Evolutionary conservation across 1,140 invertebrate genomes (phyloP), one percentile per base, ranked within the genome.

Genomic region (Globodera rostochiensis): DNA sequence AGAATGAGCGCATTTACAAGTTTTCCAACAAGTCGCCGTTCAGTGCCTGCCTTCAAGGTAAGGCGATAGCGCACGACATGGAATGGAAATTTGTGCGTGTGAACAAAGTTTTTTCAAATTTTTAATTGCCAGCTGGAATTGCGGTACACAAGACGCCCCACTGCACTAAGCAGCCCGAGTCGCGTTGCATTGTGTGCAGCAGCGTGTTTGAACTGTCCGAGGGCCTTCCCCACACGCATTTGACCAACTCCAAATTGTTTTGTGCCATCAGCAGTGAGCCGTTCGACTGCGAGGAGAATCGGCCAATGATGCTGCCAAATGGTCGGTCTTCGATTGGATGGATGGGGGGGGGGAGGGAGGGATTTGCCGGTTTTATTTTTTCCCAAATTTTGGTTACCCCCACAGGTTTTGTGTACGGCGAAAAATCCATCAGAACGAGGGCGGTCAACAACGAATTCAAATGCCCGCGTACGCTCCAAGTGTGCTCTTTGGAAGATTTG

Each of bases 301-400:
- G 94, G 84, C 97, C 97, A 0, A 95, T 98, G 94, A 96, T 97
- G 93, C 92, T 98, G 90, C 97, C 97, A 66, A 98, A 98, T 92
- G 96, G 96, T 78, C n/a, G 46, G 69, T 57, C 6, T 7, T 5
- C 7, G 15, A 73, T 15, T 50, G 45, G 36, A n/a, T 6, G 1
- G 19, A 60, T 15, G 49, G 25, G 25, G 25, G 25, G 25, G 25
- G 25, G 25, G 25, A 1, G 11, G 11, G 0, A 53, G n/a, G n/a
- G 53, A 15, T 60, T 11, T 15, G 19, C 9, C 19, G 57, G 19
- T 15, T 19, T 60, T 19, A 6, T 15, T 60, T 1, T 60, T 57
- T 76, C 11, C 15, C 36, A 36, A 36, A 36, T 36, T 36, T 36
- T 36, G 36, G 36, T 36, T 36, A 36, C 36, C 53, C 53, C 8